These are phyloP conservation scores for Drosophila trapezifrons DNA, from an alignment of 1,140 invertebrate species.

Conservation along the genomic window DNA sequence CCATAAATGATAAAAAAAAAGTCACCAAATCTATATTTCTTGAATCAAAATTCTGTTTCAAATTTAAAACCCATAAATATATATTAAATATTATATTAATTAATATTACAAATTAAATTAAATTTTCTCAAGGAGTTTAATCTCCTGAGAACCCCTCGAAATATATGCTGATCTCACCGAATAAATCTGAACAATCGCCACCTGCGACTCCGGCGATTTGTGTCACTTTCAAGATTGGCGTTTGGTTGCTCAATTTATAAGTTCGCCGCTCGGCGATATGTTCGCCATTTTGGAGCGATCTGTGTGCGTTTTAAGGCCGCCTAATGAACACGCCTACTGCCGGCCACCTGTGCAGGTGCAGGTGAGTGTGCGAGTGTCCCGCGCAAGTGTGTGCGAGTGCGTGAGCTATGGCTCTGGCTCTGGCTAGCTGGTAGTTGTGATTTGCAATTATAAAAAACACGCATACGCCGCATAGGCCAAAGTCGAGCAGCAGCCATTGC, in stretches of 20 bases:
- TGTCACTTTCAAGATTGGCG: constrained; percentile 44
- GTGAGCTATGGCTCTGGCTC: constrained; percentile 1
- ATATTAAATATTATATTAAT: too few relatives aligned
- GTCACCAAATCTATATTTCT: too few relatives aligned
- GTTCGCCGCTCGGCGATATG: constrained; percentile 35
- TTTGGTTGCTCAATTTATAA: constrained; percentile 46
- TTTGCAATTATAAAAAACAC: constrained; percentile 75
- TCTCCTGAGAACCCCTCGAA: constrained; percentile 3
- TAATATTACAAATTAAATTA: too few relatives aligned
- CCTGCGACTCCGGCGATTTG: constrained; percentile 35
- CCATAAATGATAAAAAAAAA: too few relatives aligned
- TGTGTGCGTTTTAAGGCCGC: constrained; percentile 55
- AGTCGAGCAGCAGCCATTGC: constrained; percentile 47
- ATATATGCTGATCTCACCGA: constrained; percentile 35
- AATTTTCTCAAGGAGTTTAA: too few relatives aligned
- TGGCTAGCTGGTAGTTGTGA: constrained; percentile 38
- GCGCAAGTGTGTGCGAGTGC: constrained; percentile 4
- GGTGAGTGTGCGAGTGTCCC: constrained; percentile 12
- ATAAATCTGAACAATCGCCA: constrained; percentile 22
- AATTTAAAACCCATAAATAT: too few relatives aligned
- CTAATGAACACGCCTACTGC: constrained; percentile 73
- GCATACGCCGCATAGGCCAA: constrained; percentile 64
- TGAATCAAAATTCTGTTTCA: too few relatives aligned
- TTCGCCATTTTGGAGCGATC: constrained; percentile 66
- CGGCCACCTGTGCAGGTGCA: constrained; percentile 40